Conservation (phyloP, 2,888 invertebrate species). For the Urechis unicinctus region DNA sequence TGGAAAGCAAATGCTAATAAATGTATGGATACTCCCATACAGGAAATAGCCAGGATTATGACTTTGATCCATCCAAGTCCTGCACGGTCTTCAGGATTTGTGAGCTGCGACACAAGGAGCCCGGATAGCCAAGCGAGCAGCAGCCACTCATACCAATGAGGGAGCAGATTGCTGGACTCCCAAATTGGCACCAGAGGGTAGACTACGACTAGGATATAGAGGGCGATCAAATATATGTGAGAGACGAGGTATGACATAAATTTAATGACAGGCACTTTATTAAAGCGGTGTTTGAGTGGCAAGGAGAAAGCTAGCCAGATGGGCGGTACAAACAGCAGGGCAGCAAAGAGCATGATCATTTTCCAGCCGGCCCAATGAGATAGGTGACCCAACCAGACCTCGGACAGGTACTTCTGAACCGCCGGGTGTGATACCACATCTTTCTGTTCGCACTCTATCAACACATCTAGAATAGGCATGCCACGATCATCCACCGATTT, state of each 20-base stretch:
- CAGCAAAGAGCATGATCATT: conserved; percentile 74
- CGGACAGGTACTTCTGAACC: conserved; percentile 86
- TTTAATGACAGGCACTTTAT: conserved; percentile 98
- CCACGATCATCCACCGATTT: conserved; percentile 91
- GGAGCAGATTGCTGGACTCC: conserved; percentile 58
- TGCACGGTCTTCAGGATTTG: conserved; percentile 95
- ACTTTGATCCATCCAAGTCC: conserved; percentile 76
- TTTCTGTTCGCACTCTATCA: conserved; percentile 98
- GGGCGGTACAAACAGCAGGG: conserved; percentile 83
- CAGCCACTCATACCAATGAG: conserved; percentile 95
- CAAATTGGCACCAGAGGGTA: conserved; percentile 47
- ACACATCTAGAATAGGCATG: conserved; percentile 88
- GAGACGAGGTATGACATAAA: conserved; percentile 99
- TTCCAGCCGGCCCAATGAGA: conserved; percentile 88
- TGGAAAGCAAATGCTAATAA: conserved; percentile 60
- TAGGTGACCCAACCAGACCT: conserved; percentile 95
- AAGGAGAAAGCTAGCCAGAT: conserved; percentile 94
- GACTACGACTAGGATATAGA: conserved; percentile 71
- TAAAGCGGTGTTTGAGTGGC: conserved; percentile 88
- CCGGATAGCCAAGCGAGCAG: conserved; percentile 92
- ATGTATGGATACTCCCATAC: conserved; percentile 61
- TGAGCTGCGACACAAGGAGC: conserved; percentile 87
- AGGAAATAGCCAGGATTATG: conserved; percentile 71
- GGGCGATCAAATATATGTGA: conserved; percentile 92
- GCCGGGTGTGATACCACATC: conserved; percentile 88